A percentile compares a stretch with the other conserved stretches of the same genome.
These are phyloP conservation scores for Hydrochoerus hydrochaeris DNA, from an alignment of 2,113 vertebrate genomes.

Conservation along the genomic window DNA sequence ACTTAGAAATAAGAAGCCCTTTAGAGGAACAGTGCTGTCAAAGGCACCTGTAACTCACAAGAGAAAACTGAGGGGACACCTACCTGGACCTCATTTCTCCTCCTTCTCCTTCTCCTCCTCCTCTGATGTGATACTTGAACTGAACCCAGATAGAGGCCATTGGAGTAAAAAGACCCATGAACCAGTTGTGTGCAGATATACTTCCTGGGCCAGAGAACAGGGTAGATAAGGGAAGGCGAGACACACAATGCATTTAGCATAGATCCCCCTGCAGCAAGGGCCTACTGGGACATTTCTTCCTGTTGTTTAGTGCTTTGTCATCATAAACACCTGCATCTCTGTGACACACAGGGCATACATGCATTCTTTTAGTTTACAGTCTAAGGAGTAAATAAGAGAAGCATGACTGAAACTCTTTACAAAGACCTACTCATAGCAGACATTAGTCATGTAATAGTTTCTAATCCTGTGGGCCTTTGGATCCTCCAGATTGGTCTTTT, in stretches of 20 bases:
- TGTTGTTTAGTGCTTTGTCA: background rate
- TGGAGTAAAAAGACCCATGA: background rate
- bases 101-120: background rate
- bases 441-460: background rate
- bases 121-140: background rate
- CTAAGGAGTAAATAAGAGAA: background rate
- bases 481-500: background rate
- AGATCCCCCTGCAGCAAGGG: background rate
- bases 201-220: background rate
- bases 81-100: background rate
- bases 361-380: background rate
- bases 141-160: background rate
- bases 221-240: background rate
- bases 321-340: background rate
- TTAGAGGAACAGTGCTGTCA: too few relatives aligned
- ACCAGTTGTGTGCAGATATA: background rate
- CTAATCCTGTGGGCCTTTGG: background rate
- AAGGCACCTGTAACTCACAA: background rate
- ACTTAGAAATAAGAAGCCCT: background rate
- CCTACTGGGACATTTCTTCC: background rate
- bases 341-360: background rate
- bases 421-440: background rate
- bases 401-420: background rate
- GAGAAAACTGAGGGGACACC: background rate
- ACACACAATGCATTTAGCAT: fast-evolving